These are phyloP conservation scores for Macrocentrus cingulum DNA, from an alignment of 1,140 invertebrate genomes.

Conservation along the genomic window DNA sequence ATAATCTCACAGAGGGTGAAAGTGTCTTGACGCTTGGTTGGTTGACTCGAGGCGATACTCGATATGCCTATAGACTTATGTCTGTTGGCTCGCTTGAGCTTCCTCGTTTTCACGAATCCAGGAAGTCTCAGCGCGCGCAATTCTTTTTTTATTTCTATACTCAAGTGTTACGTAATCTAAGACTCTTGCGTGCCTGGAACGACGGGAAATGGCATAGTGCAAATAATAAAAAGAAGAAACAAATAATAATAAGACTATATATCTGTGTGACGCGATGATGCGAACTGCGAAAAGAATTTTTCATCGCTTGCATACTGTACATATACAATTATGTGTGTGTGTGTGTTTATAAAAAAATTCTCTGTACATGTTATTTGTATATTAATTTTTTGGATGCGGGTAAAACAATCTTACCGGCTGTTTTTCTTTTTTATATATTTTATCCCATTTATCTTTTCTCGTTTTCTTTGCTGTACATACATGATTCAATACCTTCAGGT, in stretches of 20 bases:
- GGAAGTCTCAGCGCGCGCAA: slow-evolving; percentile 22
- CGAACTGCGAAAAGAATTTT: too few species aligned
- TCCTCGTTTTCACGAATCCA: slow-evolving; percentile 29
- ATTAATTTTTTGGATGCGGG: neutral
- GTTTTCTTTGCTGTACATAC: slow-evolving; percentile 58
- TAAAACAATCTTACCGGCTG: slow-evolving; percentile 4
- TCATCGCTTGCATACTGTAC: too few species aligned
- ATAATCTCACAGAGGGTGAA: slow-evolving; percentile 24
- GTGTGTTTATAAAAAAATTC: too few species aligned
- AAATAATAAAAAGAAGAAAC: slow-evolving; percentile 11
- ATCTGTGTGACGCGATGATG: neutral
- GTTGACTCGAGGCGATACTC: neutral
- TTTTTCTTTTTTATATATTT: slow-evolving; percentile 10
- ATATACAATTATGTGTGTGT: too few species aligned
- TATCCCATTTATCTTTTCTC: slow-evolving; percentile 43
- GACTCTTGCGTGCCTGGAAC: slow-evolving; percentile 13
- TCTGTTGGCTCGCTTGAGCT: slow-evolving; percentile 11
- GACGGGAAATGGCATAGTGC: slow-evolving; percentile 13
- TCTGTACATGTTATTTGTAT: neutral
- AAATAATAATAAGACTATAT: neutral
- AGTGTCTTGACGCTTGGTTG: slow-evolving; percentile 26
- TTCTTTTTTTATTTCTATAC: slow-evolving; percentile 16
- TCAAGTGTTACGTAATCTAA: slow-evolving; percentile 5
- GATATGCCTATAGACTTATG: slow-evolving; percentile 7
- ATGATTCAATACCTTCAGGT: slow-evolving; percentile 85